phyloP scores from a whole-genome alignment of 2,113 vertebrate genomes.

The Verasper variegatus region DNA sequence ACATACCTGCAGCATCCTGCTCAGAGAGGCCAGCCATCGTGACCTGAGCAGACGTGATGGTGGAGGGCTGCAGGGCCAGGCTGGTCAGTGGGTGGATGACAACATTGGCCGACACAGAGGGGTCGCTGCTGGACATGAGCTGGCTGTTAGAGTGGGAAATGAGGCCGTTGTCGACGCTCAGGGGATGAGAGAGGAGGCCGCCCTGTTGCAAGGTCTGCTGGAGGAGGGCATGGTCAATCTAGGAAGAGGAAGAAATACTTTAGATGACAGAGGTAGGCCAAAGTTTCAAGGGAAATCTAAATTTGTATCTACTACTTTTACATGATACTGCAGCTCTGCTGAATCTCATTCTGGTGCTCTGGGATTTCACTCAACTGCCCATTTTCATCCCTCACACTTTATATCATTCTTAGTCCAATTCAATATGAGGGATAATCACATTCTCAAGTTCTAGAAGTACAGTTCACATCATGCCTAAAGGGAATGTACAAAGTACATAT shows the following conservation, averaged over 20 bases:
- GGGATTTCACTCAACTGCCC: background rate
- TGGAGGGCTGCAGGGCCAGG: constrained; percentile 88
- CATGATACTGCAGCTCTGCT: background rate
- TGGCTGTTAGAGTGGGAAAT: constrained; percentile 80
- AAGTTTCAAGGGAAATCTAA: background rate
- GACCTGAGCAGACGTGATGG: constrained; percentile 85
- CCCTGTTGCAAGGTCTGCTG: constrained; percentile 94
- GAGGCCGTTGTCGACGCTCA: constrained; percentile 84
- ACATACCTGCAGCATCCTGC: constrained; percentile 81
- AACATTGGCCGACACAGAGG: constrained; percentile 87
- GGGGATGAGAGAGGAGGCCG: constrained; percentile 88
- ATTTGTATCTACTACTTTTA: background rate
- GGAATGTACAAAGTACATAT: background rate
- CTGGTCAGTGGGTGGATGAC: constrained; percentile 93
- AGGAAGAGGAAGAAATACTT: constrained; percentile 41
- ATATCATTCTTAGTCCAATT: too few relatives aligned
- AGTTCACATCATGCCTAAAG: background rate
- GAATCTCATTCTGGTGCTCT: background rate
- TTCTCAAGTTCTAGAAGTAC: background rate
- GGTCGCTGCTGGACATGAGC: constrained; percentile 85
- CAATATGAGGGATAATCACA: too few relatives aligned
- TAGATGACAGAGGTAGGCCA: background rate
- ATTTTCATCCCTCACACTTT: background rate
- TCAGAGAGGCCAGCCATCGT: constrained; percentile 88
- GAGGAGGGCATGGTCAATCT: constrained; percentile 93